Percentiles rank a stretch among this genome's conserved stretches.
Evolutionary conservation across 2,888 invertebrate species (phyloP).

Genomic region (Drosophila merina): DNA sequence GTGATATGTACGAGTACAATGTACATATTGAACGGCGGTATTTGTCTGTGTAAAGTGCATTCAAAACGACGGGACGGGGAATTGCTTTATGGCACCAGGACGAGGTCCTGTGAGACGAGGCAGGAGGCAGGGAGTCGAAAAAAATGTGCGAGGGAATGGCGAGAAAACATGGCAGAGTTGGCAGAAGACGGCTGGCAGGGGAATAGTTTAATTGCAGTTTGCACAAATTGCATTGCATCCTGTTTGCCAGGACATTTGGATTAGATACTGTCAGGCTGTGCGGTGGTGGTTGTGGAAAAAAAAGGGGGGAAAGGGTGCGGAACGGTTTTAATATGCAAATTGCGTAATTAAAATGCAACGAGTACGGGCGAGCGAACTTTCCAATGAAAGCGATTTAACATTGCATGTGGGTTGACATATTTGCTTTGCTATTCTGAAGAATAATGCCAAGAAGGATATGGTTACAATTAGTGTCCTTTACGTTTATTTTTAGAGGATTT

Average conservation of each 20-base stretch:
- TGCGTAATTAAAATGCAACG: conserved; percentile 44
- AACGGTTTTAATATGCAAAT: conserved; percentile 39
- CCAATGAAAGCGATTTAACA: conserved; percentile 19
- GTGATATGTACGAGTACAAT: conserved; percentile 2
- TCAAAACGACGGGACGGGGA: not conserved
- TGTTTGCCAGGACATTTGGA: not conserved
- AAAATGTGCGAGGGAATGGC: not conserved
- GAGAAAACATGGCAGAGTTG: not conserved
- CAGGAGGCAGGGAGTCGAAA: not conserved
- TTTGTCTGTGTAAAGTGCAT: conserved; percentile 2
- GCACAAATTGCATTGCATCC: conserved; percentile 36
- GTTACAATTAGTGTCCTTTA: not conserved
- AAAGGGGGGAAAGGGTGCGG: not conserved
- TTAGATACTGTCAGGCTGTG: not conserved
- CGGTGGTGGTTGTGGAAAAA: not conserved
- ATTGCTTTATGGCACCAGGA: conserved; percentile 3
- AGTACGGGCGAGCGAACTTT: conserved; percentile 3
- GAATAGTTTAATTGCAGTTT: conserved; percentile 37
- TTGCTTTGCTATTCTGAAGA: not conserved
- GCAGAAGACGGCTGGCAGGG: not conserved
- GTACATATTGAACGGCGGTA: conserved; percentile 4
- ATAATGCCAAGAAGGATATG: not conserved
- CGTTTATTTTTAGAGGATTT: not conserved
- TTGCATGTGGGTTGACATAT: not conserved
- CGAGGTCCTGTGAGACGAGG: not conserved